phyloP scores from a whole-genome alignment of 2,113 vertebrate species.

The Burhinus bistriatus region DNA sequence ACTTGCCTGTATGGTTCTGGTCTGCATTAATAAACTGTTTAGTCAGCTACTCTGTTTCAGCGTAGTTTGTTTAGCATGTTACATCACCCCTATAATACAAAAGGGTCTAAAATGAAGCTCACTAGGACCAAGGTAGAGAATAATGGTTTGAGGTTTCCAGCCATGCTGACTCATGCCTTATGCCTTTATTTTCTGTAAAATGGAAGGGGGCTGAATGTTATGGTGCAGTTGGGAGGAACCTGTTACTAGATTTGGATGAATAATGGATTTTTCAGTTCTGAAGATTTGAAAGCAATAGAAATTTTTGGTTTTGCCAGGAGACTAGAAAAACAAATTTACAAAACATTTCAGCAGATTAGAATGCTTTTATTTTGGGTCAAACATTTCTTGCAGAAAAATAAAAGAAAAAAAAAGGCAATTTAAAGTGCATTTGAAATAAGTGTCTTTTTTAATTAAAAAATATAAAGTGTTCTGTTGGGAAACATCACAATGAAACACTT shows the following conservation, averaged over 20 bases:
- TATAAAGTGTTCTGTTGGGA: background rate
- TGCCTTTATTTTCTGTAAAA: background rate
- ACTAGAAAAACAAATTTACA: background rate
- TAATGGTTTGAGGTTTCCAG: background rate
- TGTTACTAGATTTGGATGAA: background rate
- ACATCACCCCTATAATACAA: background rate
- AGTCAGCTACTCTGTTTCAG: background rate
- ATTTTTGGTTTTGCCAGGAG: background rate
- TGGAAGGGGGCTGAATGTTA: background rate
- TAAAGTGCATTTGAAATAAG: background rate
- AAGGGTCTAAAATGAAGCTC: background rate
- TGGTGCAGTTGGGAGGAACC: background rate
- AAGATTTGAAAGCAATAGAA: background rate
- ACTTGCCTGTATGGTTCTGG: background rate
- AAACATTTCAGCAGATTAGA: background rate
- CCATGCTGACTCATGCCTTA: background rate
- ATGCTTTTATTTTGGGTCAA: background rate
- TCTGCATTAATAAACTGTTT: background rate
- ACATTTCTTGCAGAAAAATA: background rate
- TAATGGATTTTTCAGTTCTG: background rate
- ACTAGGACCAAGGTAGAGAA: background rate
- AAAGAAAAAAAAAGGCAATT: background rate
- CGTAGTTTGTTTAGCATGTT: background rate
- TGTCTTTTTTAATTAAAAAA: background rate
- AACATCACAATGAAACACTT: background rate